Base-by-base conservation (phyloP, 2,797 vertebrate species). In the Propithecus perrieri region DNA sequence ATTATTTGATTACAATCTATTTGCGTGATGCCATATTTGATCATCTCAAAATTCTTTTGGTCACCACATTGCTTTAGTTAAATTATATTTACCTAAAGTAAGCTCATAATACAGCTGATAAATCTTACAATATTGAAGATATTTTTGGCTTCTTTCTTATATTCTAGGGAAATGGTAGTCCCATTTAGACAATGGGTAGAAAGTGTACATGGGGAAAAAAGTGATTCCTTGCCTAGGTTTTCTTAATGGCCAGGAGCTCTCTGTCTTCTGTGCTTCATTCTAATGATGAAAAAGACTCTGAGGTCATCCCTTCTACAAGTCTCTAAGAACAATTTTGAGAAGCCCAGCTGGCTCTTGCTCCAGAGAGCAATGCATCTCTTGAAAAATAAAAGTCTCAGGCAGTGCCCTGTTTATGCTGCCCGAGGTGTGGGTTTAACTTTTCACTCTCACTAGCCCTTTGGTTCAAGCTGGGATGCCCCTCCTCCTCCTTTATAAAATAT, bases 151-250 rank as follows among this genome's bases (percentile, higher is more conserved):
- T 94, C 46, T 85, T 81, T 87, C n/a, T 63, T 84, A 65, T 20
- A 30, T 61, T 61, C 4, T 35, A 85, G 61, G 30, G 14, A 96
- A 96, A 86, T 6, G n/a, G 33, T 4, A 38, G 50, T 57, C 14
- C 50, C 22, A 35, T 38, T 55, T 28, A 57, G 50, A 61, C 43
- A 83, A 28, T 7, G 24, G 41, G 50, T 15, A 92, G 65, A 53
- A 84, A 63, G 78, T 7, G 4, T 28, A 57, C 65, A 41, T 65
- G 12, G 35, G 7, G 7, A 3, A 28, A 72, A 72, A 72, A 72
- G 69, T 28, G 38, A 72, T 63, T 89, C 92, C 75, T 89, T 94
- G 65, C 72, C 22, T 53, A 93, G 30, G 69, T 67, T 93, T 92
- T 85, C 24, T 67, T 80, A 78, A 83, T 12, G 38, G 63, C n/a